phyloP scores from a whole-genome alignment of 2,888 invertebrate genomes.

The Stenodema calcarata region DNA sequence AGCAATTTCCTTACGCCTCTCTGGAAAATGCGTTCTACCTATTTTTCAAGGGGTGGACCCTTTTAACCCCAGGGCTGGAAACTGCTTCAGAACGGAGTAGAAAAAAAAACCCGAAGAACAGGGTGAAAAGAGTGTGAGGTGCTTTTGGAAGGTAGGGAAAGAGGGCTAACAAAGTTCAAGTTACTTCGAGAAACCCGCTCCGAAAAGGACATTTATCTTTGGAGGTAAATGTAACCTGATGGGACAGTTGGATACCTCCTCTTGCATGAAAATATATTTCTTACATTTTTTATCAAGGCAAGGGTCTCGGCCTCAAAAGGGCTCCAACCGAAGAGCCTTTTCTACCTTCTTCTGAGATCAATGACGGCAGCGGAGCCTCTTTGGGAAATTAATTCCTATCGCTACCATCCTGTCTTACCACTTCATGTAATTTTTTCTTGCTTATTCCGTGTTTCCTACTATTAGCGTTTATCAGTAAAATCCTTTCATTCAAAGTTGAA shows the following conservation, averaged over 20 bases:
- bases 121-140: not conserved
- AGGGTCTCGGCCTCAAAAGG: not conserved
- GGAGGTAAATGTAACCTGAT: constrained; percentile 29
- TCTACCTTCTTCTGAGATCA: not conserved
- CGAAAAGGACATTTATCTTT: constrained; percentile 19
- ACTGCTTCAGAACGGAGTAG: not conserved
- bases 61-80: not conserved
- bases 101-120: not conserved
- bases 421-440: not conserved
- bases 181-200: constrained; percentile 8
- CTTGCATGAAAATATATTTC: constrained; percentile 25
- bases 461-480: too few relatives aligned
- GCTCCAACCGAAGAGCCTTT: not conserved
- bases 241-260: constrained; percentile 32
- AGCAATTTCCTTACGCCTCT: too few relatives aligned
- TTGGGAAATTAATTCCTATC: not conserved
- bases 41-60: not conserved
- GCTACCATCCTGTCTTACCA: not conserved
- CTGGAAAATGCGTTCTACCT: too few relatives aligned
- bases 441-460: too few relatives aligned
- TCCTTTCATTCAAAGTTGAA: too few relatives aligned
- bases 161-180: constrained; percentile 19
- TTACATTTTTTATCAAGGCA: not conserved
- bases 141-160: not conserved
- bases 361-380: not conserved